phyloP scores from a whole-genome alignment of 2,113 vertebrate genomes.

The Halichoerus grypus region DNA sequence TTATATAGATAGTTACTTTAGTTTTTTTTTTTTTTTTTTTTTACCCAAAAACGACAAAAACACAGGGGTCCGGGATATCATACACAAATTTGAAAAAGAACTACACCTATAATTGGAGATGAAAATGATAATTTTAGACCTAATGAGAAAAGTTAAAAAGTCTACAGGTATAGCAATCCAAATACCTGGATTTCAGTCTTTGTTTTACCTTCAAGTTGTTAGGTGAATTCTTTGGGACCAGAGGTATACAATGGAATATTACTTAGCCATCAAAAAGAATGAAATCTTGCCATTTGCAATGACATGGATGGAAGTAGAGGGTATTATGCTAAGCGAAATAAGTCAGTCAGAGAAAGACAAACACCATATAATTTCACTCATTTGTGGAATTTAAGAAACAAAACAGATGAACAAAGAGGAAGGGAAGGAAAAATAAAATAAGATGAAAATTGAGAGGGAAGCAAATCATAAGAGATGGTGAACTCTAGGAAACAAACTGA shows the following conservation, averaged over 20 bases:
- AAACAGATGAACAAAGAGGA: background rate
- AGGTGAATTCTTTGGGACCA: background rate
- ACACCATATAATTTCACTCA: background rate
- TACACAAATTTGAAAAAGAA: background rate
- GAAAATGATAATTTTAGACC: background rate
- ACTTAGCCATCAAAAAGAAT: background rate
- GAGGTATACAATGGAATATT: background rate
- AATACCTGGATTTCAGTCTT: background rate
- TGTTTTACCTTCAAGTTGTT: background rate
- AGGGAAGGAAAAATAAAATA: background rate
- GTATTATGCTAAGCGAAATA: background rate
- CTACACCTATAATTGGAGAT: background rate
- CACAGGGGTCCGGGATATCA: background rate
- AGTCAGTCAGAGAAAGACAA: background rate
- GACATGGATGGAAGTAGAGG: background rate
- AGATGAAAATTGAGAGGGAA: background rate
- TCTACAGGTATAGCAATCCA: background rate
- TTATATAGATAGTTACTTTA: conserved; percentile 4
- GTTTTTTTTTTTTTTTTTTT: background rate
- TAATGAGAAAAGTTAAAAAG: background rate
- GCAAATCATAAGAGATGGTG: background rate
- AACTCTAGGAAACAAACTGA: background rate
- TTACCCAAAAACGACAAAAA: background rate
- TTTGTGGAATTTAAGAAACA: background rate
- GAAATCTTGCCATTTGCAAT: background rate